Evolutionary conservation across 2,113 vertebrate species (phyloP).

Genomic region (Pseudopipra pipra): DNA sequence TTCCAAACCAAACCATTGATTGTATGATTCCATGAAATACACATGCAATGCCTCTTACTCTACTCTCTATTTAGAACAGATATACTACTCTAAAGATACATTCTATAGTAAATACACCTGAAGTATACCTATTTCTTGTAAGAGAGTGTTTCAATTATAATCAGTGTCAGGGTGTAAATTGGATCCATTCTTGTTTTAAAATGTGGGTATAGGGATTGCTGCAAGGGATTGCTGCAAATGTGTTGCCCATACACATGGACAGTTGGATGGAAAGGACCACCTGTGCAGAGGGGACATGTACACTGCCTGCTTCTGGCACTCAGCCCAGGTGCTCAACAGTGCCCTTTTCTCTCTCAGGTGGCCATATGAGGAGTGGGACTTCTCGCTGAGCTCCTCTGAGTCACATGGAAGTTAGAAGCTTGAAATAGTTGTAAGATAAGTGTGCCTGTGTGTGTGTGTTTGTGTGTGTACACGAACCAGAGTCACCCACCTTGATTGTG

Average conservation of each 20-base stretch:
- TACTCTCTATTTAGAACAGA: neutral
- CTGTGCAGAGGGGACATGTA: neutral
- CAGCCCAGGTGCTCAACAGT: no score
- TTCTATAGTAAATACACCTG: neutral
- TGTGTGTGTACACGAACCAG: neutral
- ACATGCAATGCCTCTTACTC: neutral
- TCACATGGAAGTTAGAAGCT: neutral
- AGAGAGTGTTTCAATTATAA: neutral
- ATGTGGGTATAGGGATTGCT: neutral
- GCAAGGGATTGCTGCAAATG: neutral
- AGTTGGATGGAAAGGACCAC: neutral
- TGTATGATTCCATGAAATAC: neutral
- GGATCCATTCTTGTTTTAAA: neutral
- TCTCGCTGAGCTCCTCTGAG: neutral
- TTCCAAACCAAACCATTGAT: neutral
- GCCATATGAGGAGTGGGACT: neutral
- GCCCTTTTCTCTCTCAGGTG: neutral
- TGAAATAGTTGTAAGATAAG: neutral
- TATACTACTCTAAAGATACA: neutral
- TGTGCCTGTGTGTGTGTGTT: accelerated
- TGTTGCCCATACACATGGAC: neutral
- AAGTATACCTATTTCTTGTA: neutral
- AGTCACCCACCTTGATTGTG: neutral
- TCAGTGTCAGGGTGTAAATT: neutral
- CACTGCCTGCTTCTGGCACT: neutral